Evolutionary conservation across 2,888 invertebrate genomes (phyloP).

Genomic region (Campoletis raptor): DNA sequence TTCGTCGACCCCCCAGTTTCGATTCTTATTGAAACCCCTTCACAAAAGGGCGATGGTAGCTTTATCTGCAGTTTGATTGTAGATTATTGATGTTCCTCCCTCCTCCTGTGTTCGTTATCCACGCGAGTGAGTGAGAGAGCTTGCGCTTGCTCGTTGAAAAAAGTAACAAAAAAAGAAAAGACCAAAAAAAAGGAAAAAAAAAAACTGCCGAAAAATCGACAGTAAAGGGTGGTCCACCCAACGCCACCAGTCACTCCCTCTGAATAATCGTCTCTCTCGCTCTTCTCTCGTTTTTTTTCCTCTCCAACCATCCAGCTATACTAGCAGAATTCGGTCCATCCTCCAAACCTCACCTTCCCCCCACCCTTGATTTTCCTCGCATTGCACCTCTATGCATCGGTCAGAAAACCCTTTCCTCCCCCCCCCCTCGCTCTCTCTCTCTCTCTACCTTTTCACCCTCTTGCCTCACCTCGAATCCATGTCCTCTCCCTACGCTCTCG

Average conservation of each 20-base stretch:
- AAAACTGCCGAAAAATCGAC: slow-evolving; percentile 83
- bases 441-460: slow-evolving; percentile 39
- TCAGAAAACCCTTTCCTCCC: slow-evolving; percentile 57
- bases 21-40: slow-evolving; percentile 84
- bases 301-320: slow-evolving; percentile 68
- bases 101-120: slow-evolving; percentile 82
- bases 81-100: slow-evolving; percentile 84
- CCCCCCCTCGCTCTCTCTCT: background rate
- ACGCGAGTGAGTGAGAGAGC: slow-evolving; percentile 74
- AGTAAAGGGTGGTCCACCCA: slow-evolving; percentile 78
- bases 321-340: slow-evolving; percentile 57
- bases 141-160: slow-evolving; percentile 80
- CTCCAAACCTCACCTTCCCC: slow-evolving; percentile 45
- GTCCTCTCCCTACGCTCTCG: slow-evolving; percentile 77
- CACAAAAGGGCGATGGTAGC: slow-evolving; percentile 84
- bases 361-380: slow-evolving; percentile 63
- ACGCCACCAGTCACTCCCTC: slow-evolving; percentile 65
- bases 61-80: slow-evolving; percentile 85
- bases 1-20: slow-evolving; percentile 77
- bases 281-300: slow-evolving; percentile 65
- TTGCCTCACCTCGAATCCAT: slow-evolving; percentile 74
- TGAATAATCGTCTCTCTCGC: slow-evolving; percentile 72
- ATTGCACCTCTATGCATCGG: slow-evolving; percentile 62
- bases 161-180: slow-evolving; percentile 36
- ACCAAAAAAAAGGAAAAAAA: slow-evolving; percentile 24